Conservation (phyloP, 2,888 invertebrate genomes). For the Epistrophe grossulariae region DNA sequence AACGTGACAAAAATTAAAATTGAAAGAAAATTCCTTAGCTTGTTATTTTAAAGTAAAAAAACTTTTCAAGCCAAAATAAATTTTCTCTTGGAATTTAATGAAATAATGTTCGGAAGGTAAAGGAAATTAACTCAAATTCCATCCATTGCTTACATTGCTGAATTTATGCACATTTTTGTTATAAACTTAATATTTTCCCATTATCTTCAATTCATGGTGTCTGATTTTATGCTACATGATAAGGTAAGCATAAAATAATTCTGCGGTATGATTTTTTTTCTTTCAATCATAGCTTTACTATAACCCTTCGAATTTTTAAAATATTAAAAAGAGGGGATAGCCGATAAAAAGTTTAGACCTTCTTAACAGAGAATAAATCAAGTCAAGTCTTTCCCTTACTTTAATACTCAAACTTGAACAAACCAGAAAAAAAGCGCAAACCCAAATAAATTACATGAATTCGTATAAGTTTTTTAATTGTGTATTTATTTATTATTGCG, state of each 20-base stretch:
- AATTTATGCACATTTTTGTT: not conserved
- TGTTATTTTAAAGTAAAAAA: not conserved
- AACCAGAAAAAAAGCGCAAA: too few relatives aligned
- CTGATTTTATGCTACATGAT: not conserved
- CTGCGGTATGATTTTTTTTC: not conserved
- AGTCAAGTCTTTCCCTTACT: too few relatives aligned
- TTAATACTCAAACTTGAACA: too few relatives aligned
- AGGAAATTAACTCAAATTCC: not conserved
- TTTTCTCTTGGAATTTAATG: not conserved
- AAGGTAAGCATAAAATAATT: not conserved
- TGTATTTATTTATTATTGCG: too few relatives aligned
- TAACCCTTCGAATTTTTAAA: too few relatives aligned
- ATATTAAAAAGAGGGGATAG: too few relatives aligned
- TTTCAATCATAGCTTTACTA: too few relatives aligned
- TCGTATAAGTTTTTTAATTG: too few relatives aligned
- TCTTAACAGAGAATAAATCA: too few relatives aligned
- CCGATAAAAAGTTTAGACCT: too few relatives aligned
- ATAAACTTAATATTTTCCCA: not conserved
- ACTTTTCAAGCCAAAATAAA: not conserved
- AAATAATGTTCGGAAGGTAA: not conserved
- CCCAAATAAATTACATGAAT: too few relatives aligned
- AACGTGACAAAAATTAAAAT: conserved; percentile 18
- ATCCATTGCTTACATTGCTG: not conserved
- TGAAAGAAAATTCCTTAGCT: not conserved
- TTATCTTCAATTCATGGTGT: not conserved